Percentiles rank a stretch among this genome's conserved stretches.
Conservation (phyloP, 2,797 vertebrate genomes). For the Myiotriccus ornatus region DNA sequence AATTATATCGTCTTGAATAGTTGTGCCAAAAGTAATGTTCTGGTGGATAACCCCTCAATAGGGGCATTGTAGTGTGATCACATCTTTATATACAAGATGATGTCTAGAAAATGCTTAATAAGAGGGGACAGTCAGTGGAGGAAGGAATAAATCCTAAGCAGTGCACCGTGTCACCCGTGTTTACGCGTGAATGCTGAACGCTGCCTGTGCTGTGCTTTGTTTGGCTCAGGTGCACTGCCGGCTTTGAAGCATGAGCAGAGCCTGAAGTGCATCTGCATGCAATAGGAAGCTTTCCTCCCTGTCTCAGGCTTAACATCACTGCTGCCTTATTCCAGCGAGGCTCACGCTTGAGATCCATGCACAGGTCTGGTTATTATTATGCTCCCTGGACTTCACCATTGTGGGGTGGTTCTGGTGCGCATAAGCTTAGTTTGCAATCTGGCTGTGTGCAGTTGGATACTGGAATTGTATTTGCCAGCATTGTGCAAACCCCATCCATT, state of each 20-base stretch:
- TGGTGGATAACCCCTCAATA: neutral
- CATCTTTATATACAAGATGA: neutral
- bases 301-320: neutral
- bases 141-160: neutral
- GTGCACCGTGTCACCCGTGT: neutral
- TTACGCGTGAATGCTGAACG: neutral
- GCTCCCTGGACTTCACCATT: neutral
- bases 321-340: neutral
- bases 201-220: neutral
- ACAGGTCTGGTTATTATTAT: neutral
- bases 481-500: neutral
- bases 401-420: neutral
- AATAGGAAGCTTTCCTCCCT: neutral
- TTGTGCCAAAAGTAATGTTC: neutral
- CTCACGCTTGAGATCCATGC: neutral
- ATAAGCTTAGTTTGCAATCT: neutral
- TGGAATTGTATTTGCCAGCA: conserved; percentile 9
- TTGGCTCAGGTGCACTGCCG: neutral
- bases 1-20: neutral
- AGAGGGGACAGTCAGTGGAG: neutral
- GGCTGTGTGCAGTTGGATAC: neutral
- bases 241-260: neutral
- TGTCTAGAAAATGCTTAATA: neutral
- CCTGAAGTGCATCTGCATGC: neutral
- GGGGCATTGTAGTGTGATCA: neutral